Conservation (phyloP, 2,113 vertebrate genomes). For the Lathamus discolor region DNA sequence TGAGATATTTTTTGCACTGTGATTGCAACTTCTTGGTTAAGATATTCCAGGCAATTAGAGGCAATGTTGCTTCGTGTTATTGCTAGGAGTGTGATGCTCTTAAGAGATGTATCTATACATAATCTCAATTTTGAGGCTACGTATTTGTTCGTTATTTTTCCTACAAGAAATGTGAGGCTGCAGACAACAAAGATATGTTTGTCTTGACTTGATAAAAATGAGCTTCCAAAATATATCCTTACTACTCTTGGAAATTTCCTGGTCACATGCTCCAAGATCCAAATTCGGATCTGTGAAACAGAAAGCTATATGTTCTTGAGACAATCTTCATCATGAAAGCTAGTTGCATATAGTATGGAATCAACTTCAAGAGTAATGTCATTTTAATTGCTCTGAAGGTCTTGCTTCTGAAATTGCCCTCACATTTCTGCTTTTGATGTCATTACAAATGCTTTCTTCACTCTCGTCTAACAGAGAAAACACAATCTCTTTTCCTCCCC, state of each 20-base stretch:
- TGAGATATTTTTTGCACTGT: slow-evolving; percentile 54
- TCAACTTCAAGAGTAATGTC: not conserved
- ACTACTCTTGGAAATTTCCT: not conserved
- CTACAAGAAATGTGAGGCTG: slow-evolving; percentile 34
- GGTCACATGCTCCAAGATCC: not conserved
- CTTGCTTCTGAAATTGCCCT: slow-evolving; percentile 13
- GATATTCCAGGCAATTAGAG: slow-evolving; percentile 32
- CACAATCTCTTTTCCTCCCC: not conserved
- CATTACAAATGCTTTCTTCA: not conserved
- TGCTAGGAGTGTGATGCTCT: slow-evolving; percentile 43
- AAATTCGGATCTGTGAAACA: not conserved
- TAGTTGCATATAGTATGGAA: not conserved
- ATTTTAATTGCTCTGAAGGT: not conserved
- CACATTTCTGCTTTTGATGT: slow-evolving; percentile 35
- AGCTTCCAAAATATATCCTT: not conserved
- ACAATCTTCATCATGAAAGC: not conserved
- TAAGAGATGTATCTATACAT: not conserved
- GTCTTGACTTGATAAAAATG: not conserved
- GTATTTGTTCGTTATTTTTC: not conserved
- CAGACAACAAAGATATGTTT: not conserved
- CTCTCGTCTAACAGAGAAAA: slow-evolving; percentile 12
- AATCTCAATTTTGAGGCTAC: not conserved
- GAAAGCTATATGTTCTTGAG: not conserved
- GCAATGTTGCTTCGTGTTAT: slow-evolving; percentile 11
- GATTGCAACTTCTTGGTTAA: slow-evolving; percentile 29